Percentiles rank a stretch among this genome's conserved stretches.
phyloP scores from a whole-genome alignment of 1,140 invertebrate species.

The Agrilus planipennis region DNA sequence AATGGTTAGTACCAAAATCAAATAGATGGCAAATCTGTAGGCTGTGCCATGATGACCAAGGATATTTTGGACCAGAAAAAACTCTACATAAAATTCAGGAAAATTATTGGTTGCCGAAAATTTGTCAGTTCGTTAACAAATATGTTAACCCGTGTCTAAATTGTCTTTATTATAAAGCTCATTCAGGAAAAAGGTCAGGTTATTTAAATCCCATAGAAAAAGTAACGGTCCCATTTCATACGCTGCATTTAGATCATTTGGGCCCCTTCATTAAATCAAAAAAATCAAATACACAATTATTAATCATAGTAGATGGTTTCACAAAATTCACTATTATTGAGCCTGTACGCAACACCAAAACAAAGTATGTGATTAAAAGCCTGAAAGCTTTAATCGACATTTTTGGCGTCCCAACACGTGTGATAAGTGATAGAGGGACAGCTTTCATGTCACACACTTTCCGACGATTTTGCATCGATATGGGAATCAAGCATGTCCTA shows the following conservation, averaged over 20 bases:
- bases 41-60: slow-evolving; percentile 12
- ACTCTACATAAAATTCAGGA: slow-evolving; percentile 10
- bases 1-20: slow-evolving; percentile 12
- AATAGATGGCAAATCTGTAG: slow-evolving; percentile 9
- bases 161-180: slow-evolving; percentile 6
- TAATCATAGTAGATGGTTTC: no score
- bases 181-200: slow-evolving; percentile 3
- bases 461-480: slow-evolving; percentile 15
- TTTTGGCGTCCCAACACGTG: slow-evolving; percentile 21
- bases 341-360: slow-evolving; percentile 13
- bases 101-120: slow-evolving; percentile 15
- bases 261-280: slow-evolving; percentile 3
- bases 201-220: slow-evolving; percentile 10
- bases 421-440: slow-evolving; percentile 28
- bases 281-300: neutral
- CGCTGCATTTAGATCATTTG: slow-evolving; percentile 17
- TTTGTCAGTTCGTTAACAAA: slow-evolving; percentile 7
- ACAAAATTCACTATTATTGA: no score
- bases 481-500: slow-evolving; percentile 18
- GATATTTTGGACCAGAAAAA: slow-evolving; percentile 11
- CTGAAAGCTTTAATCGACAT: slow-evolving; percentile 12
- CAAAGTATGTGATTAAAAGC: neutral
- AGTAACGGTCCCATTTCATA: slow-evolving; percentile 7
- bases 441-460: slow-evolving; percentile 23
- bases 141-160: slow-evolving; percentile 2